phyloP scores from a whole-genome alignment of 2,113 vertebrate species.

The Nibea coibor region DNA sequence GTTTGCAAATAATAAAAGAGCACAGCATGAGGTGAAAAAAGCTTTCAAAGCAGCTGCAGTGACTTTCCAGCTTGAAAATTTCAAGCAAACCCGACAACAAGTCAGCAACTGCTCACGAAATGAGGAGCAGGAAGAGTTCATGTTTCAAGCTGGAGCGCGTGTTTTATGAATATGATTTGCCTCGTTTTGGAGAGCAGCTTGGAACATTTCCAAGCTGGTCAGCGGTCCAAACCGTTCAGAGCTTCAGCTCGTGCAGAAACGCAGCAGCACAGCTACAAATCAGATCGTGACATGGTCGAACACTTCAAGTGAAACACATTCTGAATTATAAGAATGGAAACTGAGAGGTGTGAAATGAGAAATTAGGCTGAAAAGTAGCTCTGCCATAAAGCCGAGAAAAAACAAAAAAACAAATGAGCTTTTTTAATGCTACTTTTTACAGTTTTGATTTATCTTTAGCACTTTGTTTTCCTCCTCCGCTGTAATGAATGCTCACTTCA shows the following conservation, averaged over 20 bases:
- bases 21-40: not conserved
- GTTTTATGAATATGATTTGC: not conserved
- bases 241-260: slow-evolving; percentile 4
- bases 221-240: not conserved
- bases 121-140: not conserved
- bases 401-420: slow-evolving; percentile 16
- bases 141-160: not conserved
- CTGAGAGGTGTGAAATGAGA: slow-evolving; percentile 49
- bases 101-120: not conserved
- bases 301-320: not conserved
- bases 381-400: slow-evolving; percentile 25
- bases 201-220: not conserved
- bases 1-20: not conserved
- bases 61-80: not conserved
- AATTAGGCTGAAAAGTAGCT: slow-evolving; percentile 27
- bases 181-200: not conserved
- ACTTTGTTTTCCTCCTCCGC: slow-evolving; percentile 34
- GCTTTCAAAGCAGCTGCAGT: not conserved
- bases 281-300: not conserved
- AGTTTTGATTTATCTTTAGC: slow-evolving; percentile 45
- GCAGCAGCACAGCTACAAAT: not conserved
- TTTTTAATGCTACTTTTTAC: slow-evolving; percentile 26
- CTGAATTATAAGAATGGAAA: slow-evolving; percentile 28
- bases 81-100: not conserved
- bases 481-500: slow-evolving; percentile 48